Evolutionary conservation across 2,113 vertebrate species (phyloP).

Genomic region (Phrynocephalus versicolor): DNA sequence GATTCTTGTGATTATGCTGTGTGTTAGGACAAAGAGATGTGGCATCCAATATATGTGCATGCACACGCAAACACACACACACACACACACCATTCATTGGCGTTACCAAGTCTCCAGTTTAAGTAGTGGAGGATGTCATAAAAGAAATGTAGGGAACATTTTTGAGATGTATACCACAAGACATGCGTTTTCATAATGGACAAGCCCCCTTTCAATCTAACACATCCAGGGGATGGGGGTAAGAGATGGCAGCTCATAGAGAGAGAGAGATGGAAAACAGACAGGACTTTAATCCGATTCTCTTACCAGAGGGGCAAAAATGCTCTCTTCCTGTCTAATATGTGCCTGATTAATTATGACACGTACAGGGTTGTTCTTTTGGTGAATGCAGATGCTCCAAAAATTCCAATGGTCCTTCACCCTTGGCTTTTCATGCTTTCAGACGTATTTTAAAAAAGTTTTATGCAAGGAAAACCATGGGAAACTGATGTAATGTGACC

Average conservation of each 20-base stretch:
- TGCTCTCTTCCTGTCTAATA: neutral
- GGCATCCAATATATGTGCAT: too few species aligned
- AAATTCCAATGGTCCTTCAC: conserved; percentile 14
- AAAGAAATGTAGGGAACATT: fast-evolving
- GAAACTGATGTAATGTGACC: conserved; percentile 27
- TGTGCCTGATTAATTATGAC: conserved; percentile 53
- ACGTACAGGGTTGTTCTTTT: conserved; percentile 68
- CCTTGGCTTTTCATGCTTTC: conserved; percentile 32
- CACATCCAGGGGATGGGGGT: neutral
- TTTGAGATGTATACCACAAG: neutral
- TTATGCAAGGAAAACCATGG: neutral
- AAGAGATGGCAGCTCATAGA: neutral
- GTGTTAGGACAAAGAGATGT: too few species aligned
- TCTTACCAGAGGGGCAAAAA: neutral
- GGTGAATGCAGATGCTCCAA: conserved; percentile 9
- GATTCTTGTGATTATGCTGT: too few species aligned
- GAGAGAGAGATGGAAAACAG: conserved; percentile 16
- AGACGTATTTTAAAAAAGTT: neutral
- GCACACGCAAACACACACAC: too few species aligned
- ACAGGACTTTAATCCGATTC: neutral
- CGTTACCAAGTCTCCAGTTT: neutral
- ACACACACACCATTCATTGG: neutral
- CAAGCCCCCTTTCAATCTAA: neutral
- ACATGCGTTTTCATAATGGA: neutral
- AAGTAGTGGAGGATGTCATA: neutral